phyloP scores from a whole-genome alignment of 2,888 invertebrate species.

The Aplocera efformata region DNA sequence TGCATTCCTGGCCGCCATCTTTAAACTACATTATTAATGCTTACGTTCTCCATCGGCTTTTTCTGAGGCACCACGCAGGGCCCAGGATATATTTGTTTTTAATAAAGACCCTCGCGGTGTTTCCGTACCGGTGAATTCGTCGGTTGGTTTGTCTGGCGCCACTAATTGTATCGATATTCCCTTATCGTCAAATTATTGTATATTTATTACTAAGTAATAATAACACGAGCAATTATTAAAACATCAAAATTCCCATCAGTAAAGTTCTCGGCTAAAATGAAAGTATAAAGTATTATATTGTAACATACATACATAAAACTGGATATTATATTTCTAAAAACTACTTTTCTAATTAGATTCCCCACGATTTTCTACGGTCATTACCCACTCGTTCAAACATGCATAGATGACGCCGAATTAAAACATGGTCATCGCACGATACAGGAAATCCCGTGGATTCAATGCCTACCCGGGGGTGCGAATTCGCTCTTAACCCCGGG shows the following conservation, averaged over 20 bases:
- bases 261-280: background rate
- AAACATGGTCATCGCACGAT: constrained; percentile 27
- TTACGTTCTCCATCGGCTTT: constrained; percentile 40
- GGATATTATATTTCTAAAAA: constrained; percentile 1
- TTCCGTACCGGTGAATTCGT: constrained; percentile 29
- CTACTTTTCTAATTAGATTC: constrained; percentile 11
- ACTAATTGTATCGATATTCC: constrained; percentile 3
- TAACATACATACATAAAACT: background rate
- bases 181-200: no score
- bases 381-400: constrained; percentile 19
- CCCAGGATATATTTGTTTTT: constrained; percentile 66
- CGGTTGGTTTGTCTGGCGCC: constrained; percentile 14
- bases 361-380: constrained; percentile 13
- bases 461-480: constrained; percentile 50
- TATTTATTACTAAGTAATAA: no score
- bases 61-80: constrained; percentile 41
- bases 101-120: constrained; percentile 56
- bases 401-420: constrained; percentile 23
- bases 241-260: no score
- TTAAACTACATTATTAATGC: constrained; percentile 78
- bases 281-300: no score
- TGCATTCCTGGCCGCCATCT: constrained; percentile 75
- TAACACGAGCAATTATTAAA: no score
- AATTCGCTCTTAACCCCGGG: constrained; percentile 48
- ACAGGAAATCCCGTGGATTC: constrained; percentile 64